Evolutionary conservation across 2,888 invertebrate genomes (phyloP), one percentile per base, ranked within the genome.

Genomic region (Sarcophaga caerulescens): DNA sequence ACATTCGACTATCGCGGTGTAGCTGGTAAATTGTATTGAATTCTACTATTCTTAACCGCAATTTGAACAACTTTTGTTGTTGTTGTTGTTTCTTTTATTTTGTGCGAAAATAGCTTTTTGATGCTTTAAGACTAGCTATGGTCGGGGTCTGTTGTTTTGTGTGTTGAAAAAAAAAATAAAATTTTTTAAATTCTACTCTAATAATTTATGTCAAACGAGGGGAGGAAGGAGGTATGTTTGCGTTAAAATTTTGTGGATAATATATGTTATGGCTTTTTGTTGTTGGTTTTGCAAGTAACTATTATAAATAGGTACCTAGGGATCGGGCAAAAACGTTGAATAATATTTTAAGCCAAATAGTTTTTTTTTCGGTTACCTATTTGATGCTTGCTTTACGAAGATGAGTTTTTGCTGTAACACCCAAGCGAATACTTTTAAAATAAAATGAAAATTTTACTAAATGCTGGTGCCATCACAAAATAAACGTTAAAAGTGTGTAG

Each of bases 31-130:
- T 66, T 70, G 69, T 80, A 84, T 84, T 75, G 79, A 80, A 80
- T 75, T 65, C 65, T 65, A 35, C 62, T 84, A 65, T 75, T 80
- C 79, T 84, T 79, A 84, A 84, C 75, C 84, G 70, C 84, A 80
- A 75, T 79, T 79, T 65, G 45, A 84, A 79, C 35, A 69, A 65
- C 73, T 47, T 66, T 83, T 68, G 52, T 73, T 69, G 66, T 23
- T 83, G 23, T 57, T 65, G 45, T 57, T 70, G 45, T 19, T 14
- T 52, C 52, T 17, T 14, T 17, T 25, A 25, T 65, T 66, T 69
- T 63, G n/a, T 47, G 35, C 12, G 8, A 66, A 71, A 73, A 73
- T 35, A 60, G 21, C 44, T 57, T 14, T 83, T 82, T 1, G 62
- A 71, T 62, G 59, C 63, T 60, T 3, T 44, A 57, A 73, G 23